Evolutionary conservation across 2,113 vertebrate genomes (phyloP).

Genomic region (Corydoras sp.): DNA sequence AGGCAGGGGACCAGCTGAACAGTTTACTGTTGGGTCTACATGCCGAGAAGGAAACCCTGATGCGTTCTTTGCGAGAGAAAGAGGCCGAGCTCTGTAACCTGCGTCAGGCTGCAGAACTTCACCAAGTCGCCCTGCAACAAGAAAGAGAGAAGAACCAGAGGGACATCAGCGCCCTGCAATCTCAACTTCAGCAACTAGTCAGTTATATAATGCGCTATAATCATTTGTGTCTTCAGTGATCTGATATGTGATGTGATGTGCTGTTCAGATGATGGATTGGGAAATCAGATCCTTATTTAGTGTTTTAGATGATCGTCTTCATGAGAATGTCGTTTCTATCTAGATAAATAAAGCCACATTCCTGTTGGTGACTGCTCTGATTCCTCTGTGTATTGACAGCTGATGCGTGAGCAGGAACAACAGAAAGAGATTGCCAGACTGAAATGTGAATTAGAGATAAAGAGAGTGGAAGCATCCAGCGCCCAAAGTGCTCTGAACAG

Average conservation of each 20-base stretch:
- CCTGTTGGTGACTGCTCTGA: neutral
- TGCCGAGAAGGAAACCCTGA: constrained; percentile 40
- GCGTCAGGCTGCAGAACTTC: constrained; percentile 58
- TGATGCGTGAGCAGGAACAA: constrained; percentile 58
- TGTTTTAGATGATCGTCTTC: too few species aligned
- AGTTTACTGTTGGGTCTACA: constrained; percentile 10
- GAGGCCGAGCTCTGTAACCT: constrained; percentile 62
- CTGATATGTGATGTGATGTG: too few species aligned
- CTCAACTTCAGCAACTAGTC: neutral
- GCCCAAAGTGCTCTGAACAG: constrained; percentile 51
- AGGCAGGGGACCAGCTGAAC: constrained; percentile 66
- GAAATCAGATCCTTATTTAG: too few species aligned
- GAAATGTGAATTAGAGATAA: constrained; percentile 57
- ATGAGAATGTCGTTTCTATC: too few species aligned
- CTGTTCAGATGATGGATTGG: too few species aligned
- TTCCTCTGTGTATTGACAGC: neutral
- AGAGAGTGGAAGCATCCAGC: constrained; percentile 42
- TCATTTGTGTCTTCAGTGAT: neutral
- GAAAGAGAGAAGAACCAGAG: constrained; percentile 60
- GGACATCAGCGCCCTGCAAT: constrained; percentile 58
- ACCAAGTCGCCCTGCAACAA: constrained; percentile 54
- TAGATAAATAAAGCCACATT: too few species aligned
- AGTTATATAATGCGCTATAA: neutral
- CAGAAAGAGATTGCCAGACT: constrained; percentile 61
- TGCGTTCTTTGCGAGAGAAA: constrained; percentile 44